A percentile compares a stretch with the other conserved stretches of the same genome.
Conservation (phyloP, 2,888 invertebrate genomes). For the Ennomos erosarius region DNA sequence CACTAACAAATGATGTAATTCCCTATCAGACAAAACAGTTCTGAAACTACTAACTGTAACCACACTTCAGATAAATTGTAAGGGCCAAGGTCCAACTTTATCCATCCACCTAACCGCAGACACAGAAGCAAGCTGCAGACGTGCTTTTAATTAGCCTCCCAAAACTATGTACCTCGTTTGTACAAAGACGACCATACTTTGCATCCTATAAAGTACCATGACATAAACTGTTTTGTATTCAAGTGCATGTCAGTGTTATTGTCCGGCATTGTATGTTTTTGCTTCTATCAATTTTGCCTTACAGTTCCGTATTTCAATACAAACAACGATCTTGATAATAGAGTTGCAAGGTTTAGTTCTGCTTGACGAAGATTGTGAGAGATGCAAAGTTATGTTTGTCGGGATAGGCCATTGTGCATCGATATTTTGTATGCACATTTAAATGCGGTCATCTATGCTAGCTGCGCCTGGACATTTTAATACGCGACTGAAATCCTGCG, state of each 20-base stretch:
- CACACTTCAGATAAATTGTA: conserved; percentile 16
- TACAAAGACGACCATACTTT: conserved; percentile 44
- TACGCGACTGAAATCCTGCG: conserved; percentile 62
- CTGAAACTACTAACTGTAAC: conserved; percentile 9
- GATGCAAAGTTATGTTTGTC: conserved; percentile 45
- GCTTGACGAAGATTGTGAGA: conserved; percentile 30
- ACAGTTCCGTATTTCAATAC: conserved; percentile 29
- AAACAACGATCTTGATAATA: conserved; percentile 27
- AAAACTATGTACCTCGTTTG: conserved; percentile 38
- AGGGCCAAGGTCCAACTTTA: conserved; percentile 26
- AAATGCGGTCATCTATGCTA: conserved; percentile 78
- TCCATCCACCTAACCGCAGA: conserved; percentile 21
- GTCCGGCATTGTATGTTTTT: conserved; percentile 66
- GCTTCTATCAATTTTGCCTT: conserved; percentile 24
- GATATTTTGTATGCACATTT: conserved; percentile 83
- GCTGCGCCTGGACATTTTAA: conserved; percentile 61
- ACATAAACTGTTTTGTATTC: conserved; percentile 79
- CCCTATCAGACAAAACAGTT: conserved; percentile 11
- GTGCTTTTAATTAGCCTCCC: conserved; percentile 39
- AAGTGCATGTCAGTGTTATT: conserved; percentile 78
- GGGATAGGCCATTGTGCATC: conserved; percentile 71
- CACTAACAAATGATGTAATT: no score
- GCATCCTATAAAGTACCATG: conserved; percentile 74
- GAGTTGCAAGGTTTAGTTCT: conserved; percentile 44
- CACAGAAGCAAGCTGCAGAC: conserved; percentile 21